phyloP scores from a whole-genome alignment of 2,888 invertebrate species.

The Drosophila villosipedis region DNA sequence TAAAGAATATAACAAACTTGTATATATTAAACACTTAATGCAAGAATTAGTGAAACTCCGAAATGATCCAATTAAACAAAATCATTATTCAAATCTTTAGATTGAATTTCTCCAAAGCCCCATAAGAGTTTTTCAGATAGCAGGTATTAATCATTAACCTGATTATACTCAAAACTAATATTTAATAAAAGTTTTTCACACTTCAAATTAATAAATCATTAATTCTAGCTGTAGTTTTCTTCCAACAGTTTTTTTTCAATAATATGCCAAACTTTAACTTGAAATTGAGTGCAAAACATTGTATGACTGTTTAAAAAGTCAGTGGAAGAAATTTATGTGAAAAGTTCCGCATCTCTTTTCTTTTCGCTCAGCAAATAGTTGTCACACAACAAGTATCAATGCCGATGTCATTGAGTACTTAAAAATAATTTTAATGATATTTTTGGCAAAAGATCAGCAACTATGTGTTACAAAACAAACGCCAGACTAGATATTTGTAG shows the following conservation, averaged over 20 bases:
- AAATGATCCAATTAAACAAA: neutral
- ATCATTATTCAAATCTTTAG: neutral
- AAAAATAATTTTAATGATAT: constrained; percentile 2
- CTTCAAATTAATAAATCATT: neutral
- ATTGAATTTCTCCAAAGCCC: neutral
- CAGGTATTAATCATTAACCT: neutral
- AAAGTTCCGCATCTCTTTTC: neutral
- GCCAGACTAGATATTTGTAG: neutral
- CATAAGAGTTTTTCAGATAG: neutral
- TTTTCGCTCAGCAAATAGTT: neutral
- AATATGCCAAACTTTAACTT: neutral
- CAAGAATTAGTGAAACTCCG: neutral
- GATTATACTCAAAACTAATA: neutral
- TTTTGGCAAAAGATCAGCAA: constrained; percentile 7
- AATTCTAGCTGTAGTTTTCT: neutral
- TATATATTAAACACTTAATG: neutral
- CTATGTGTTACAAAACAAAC: neutral
- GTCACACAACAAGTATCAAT: neutral
- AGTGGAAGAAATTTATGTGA: neutral
- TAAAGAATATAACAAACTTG: neutral
- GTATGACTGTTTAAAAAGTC: neutral
- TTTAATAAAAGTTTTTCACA: neutral
- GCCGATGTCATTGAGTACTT: neutral
- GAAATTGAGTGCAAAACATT: neutral
- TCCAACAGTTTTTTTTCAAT: neutral